These are phyloP conservation scores for Rhincodon typus DNA, from an alignment of 2,797 vertebrate species.

Conservation along the genomic window DNA sequence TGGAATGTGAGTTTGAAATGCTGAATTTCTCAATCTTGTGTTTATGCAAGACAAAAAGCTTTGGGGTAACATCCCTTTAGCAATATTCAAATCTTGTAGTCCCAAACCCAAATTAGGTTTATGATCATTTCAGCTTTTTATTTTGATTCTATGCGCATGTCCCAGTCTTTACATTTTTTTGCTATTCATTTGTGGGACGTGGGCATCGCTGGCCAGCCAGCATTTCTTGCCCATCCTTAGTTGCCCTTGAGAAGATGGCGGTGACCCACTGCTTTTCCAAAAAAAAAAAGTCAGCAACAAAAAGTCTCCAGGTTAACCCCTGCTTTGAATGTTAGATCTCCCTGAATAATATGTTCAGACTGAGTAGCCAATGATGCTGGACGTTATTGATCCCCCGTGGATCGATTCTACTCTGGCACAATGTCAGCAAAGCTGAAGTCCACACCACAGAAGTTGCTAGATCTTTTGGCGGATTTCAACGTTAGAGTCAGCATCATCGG, in stretches of 20 bases:
- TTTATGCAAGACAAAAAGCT: background rate
- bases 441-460: background rate
- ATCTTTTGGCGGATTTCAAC: background rate
- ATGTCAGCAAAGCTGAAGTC: background rate
- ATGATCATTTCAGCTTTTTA: background rate
- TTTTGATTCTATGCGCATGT: background rate
- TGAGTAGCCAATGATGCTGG: background rate
- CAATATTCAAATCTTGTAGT: background rate
- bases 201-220: too few species aligned
- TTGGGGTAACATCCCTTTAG: background rate
- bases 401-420: background rate
- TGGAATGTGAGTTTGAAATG: background rate
- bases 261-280: too few species aligned
- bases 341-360: background rate
- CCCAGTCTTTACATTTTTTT: background rate
- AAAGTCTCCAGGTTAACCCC: background rate
- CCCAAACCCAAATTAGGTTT: background rate
- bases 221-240: too few species aligned
- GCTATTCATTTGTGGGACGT: background rate
- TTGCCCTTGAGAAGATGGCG: too few species aligned
- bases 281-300: background rate
- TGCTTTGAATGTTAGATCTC: background rate
- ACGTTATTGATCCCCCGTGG: background rate
- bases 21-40: background rate
- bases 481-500: background rate